Base-by-base conservation (phyloP, 2,888 invertebrate species). In the Euproctis similis region DNA sequence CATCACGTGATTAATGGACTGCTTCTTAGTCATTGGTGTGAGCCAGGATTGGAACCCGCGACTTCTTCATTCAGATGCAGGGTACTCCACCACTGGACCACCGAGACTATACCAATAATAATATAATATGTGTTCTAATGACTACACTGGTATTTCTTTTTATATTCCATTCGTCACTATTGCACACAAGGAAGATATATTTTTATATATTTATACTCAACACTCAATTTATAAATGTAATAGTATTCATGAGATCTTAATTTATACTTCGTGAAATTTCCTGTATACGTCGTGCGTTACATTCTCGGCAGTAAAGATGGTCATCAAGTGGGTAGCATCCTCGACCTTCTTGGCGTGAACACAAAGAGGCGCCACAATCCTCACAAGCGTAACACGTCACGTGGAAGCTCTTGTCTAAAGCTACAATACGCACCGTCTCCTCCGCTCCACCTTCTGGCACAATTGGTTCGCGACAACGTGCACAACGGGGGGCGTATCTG, bases 271-370 rank as follows among this genome's bases (percentile, higher is more conserved):
- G 90, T 0, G 96, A 96, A 21, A 97, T 85, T 25, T 92, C 92
- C 71, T 97, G 96, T 14, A 98, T 96, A 31, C 97, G 89, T 49
- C 92, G 90, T 1, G 97, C 96, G 68, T 98, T 98, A 73, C 98
- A 98, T 59, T 94, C 93, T 69, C 96, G 94, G 69, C 98, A 99
- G 36, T 98, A 88, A 8, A 98, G 92, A 66, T 97, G 98, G 52
- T 93, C 94, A 62, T 98, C 98, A 4, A 98, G 81, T 0, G 98
- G 98, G 74, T 98, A 99, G 73, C 98, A 98, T 4, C 97, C 97
- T 9, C 94, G 88, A 1, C 97, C 98, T 71, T 98, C 97, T 8
- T 95, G 93, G 63, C 98, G 92, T 0, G 96, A 95, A 7, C 96
- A 96, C 19, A 98, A 82, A 7, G 95, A 87, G 9, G 96, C 82